Conservation (phyloP, 1,140 invertebrate genomes). For the Neodiprion pinetum region DNA sequence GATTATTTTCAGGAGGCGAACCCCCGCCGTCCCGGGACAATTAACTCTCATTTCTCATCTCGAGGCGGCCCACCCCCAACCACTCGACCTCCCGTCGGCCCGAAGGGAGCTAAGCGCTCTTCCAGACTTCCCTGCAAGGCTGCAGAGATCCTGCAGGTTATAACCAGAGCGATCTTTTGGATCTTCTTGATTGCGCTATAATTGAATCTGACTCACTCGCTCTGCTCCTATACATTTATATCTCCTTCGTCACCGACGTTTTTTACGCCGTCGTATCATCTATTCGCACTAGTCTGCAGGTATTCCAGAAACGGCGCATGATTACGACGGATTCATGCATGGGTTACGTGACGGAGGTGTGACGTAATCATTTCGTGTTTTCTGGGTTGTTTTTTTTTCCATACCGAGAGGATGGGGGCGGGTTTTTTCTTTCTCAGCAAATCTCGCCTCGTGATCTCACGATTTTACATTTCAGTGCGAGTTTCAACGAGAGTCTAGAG, state of each 20-base stretch:
- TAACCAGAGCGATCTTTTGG: neutral
- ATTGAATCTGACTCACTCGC: neutral
- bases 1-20: neutral
- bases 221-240: neutral
- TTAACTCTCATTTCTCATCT: slow-evolving; percentile 7
- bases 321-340: no score
- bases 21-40: neutral
- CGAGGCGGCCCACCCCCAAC: neutral
- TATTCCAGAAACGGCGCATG: no score
- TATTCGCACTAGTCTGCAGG: no score
- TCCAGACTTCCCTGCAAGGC: neutral
- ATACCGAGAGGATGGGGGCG: no score
- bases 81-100: neutral
- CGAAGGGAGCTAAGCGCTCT: slow-evolving; percentile 6
- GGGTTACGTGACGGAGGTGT: no score
- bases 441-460: no score
- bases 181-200: neutral
- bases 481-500: neutral
- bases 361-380: no score
- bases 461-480: no score
- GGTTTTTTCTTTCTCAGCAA: no score
- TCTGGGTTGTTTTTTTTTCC: no score
- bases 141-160: neutral
- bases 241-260: neutral
- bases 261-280: no score